phyloP scores from a whole-genome alignment of 2,888 invertebrate species.

The Tenthredo scrophulariae region DNA sequence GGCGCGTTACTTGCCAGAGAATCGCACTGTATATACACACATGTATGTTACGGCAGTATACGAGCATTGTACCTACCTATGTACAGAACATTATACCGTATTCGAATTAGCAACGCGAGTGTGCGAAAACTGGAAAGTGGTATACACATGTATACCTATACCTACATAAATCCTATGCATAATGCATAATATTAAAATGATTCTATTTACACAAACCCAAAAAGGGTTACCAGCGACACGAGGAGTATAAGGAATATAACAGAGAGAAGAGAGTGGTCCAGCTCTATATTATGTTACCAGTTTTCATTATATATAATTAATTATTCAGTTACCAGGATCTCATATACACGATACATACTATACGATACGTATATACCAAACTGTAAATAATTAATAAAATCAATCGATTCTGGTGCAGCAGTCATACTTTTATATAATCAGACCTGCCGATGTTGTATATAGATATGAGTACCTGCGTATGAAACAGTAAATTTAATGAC shows the following conservation, averaged over 20 bases:
- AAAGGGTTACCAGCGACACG: neutral
- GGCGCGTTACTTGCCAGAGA: too few relatives aligned
- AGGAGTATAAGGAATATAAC: neutral
- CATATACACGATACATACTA: neutral
- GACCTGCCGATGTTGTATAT: too few relatives aligned
- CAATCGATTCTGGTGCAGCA: neutral
- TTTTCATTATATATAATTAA: neutral
- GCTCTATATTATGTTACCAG: neutral
- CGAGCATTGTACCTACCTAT: neutral
- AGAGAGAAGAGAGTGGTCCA: neutral
- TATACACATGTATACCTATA: neutral
- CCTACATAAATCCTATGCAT: neutral
- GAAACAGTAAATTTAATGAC: too few relatives aligned
- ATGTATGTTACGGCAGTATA: neutral
- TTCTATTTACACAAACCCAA: slow-evolving; percentile 10
- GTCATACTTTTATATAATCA: too few relatives aligned
- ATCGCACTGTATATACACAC: neutral
- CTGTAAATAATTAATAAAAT: neutral
- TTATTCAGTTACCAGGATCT: neutral
- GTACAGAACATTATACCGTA: neutral
- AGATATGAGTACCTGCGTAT: too few relatives aligned
- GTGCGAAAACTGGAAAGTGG: neutral
- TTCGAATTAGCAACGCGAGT: neutral
- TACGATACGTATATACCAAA: too few relatives aligned
- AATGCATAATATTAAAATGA: slow-evolving; percentile 39